Percentiles rank a stretch among this genome's conserved stretches.
Evolutionary conservation across 2,888 invertebrate genomes (phyloP).

Genomic region (Nemapogon koenigi): DNA sequence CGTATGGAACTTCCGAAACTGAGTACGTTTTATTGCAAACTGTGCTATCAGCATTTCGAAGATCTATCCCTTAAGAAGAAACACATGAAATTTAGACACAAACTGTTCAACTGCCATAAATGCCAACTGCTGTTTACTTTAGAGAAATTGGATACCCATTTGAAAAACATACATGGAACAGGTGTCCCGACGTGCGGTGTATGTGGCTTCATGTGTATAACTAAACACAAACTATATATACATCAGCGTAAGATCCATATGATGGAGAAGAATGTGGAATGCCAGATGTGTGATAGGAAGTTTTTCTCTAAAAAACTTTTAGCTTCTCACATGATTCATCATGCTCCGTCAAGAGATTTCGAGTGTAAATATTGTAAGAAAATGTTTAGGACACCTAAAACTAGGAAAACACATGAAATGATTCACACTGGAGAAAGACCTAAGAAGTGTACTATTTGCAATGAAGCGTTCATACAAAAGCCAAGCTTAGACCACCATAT

Average conservation of each 20-base stretch:
- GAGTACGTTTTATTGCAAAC: neutral
- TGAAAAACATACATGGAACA: constrained; percentile 15
- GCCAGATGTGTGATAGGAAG: constrained; percentile 19
- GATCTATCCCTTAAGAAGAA: neutral
- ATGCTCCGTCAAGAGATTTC: constrained; percentile 8
- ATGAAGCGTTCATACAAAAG: constrained; percentile 15
- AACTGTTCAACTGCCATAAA: constrained; percentile 10
- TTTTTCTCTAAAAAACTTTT: constrained; percentile 8
- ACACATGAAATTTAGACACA: constrained; percentile 2
- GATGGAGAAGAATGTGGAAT: constrained; percentile 26
- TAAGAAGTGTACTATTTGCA: constrained; percentile 14
- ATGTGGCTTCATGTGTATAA: constrained; percentile 16
- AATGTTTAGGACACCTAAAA: constrained; percentile 9
- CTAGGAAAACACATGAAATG: constrained; percentile 10
- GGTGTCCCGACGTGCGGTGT: constrained; percentile 17
- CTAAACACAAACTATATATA: neutral
- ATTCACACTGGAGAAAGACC: constrained; percentile 15
- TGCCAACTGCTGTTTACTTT: constrained; percentile 10
- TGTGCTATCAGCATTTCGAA: neutral
- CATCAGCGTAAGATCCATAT: constrained; percentile 20
- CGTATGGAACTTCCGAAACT: neutral
- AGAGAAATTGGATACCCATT: constrained; percentile 7
- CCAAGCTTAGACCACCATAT: constrained; percentile 16
- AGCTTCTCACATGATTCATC: constrained; percentile 8
- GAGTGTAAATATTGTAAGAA: constrained; percentile 14